Evolutionary conservation across 2,888 invertebrate genomes (phyloP).

Genomic region (Rhingia campestris): DNA sequence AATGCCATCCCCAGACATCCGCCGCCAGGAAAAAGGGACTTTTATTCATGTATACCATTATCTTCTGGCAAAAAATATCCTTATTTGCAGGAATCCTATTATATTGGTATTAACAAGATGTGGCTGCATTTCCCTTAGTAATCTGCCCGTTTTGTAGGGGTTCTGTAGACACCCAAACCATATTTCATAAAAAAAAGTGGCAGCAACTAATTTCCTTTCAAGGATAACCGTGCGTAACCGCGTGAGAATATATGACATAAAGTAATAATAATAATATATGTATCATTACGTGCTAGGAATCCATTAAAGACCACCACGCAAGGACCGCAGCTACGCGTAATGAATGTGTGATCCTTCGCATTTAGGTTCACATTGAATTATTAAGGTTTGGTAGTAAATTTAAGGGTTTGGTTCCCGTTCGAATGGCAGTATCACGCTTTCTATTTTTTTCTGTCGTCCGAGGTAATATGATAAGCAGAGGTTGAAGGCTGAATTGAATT

Average conservation of each 20-base stretch:
- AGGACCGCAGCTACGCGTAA: constrained; percentile 40
- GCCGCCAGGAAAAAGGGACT: background rate
- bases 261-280: constrained; percentile 33
- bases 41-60: constrained; percentile 7
- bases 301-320: constrained; percentile 41
- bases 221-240: constrained; percentile 24
- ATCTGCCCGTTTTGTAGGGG: constrained; percentile 31
- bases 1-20: constrained; percentile 14
- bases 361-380: constrained; percentile 54
- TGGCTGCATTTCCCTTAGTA: constrained; percentile 3
- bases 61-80: constrained; percentile 1
- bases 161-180: background rate
- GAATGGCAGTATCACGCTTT: constrained; percentile 46
- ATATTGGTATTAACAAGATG: constrained; percentile 24
- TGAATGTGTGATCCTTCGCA: constrained; percentile 37
- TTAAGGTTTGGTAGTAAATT: constrained; percentile 52
- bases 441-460: constrained; percentile 3
- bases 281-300: constrained; percentile 56
- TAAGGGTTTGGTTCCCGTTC: constrained; percentile 1
- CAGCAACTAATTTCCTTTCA: constrained; percentile 24
- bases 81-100: constrained; percentile 1
- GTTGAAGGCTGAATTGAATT: constrained; percentile 41
- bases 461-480: constrained; percentile 8
- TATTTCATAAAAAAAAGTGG: constrained; percentile 2
- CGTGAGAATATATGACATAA: constrained; percentile 36